phyloP scores from a whole-genome alignment of 2,797 vertebrate genomes.

The Acipenser oxyrinchus region DNA sequence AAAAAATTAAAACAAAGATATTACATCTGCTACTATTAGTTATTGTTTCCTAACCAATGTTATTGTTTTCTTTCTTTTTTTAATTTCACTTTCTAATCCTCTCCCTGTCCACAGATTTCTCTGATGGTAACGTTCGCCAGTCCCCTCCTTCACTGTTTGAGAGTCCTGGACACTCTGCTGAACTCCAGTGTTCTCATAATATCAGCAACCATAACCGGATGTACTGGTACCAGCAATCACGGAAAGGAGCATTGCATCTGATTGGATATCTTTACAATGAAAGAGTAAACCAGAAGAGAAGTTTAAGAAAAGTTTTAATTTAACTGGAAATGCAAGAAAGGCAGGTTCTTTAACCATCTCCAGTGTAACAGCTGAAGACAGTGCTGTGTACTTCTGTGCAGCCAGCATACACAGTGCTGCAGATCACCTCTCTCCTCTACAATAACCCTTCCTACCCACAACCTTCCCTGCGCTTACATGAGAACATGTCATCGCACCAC shows the following conservation, averaged over 20 bases:
- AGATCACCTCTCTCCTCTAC: too few species aligned
- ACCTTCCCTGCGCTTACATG: too few species aligned
- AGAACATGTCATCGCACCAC: too few species aligned
- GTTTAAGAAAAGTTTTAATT: not conserved
- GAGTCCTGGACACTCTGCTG: not conserved
- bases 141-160: not conserved
- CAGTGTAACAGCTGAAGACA: too few species aligned
- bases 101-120: not conserved
- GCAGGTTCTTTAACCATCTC: too few species aligned
- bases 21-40: too few species aligned
- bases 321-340: not conserved
- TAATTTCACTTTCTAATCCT: not conserved
- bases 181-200: not conserved
- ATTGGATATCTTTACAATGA: not conserved
- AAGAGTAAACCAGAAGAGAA: not conserved
- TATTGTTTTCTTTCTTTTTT: too few species aligned
- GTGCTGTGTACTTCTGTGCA: too few species aligned
- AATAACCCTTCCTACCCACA: too few species aligned
- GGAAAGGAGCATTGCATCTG: not conserved
- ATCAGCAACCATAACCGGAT: not conserved
- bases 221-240: slow-evolving; percentile 15
- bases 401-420: too few species aligned
- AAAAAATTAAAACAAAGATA: too few species aligned
- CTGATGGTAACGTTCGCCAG: not conserved
- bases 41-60: too few species aligned